Percentiles rank a stretch among this genome's conserved stretches.
Evolutionary conservation across 2,888 invertebrate species (phyloP).

Genomic region (Drosophila emarginata): DNA sequence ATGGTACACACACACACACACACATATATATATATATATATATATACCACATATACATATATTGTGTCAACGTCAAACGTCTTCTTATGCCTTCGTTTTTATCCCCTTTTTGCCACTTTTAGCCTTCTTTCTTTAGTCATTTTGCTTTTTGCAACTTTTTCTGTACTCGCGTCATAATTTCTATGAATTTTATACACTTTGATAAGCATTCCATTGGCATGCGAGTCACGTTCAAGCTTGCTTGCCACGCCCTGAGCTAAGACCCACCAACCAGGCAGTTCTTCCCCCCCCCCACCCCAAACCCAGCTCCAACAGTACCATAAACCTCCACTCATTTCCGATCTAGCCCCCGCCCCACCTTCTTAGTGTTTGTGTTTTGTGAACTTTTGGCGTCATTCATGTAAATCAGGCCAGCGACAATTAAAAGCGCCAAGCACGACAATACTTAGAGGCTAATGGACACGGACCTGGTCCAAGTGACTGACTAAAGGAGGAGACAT

Average conservation of each 20-base stretch:
- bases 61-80: slow-evolving; percentile 56
- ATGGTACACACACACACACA: not conserved
- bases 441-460: slow-evolving; percentile 65
- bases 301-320: not conserved
- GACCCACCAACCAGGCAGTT: not conserved
- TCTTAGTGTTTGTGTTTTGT: slow-evolving; percentile 48
- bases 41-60: not conserved
- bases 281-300: not conserved
- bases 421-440: slow-evolving; percentile 68
- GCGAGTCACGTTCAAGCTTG: slow-evolving; percentile 63
- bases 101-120: not conserved
- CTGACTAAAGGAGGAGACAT: slow-evolving; percentile 5
- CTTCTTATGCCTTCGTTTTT: slow-evolving; percentile 23
- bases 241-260: slow-evolving; percentile 18
- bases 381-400: slow-evolving; percentile 51
- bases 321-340: not conserved
- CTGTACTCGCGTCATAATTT: slow-evolving; percentile 69
- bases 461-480: slow-evolving; percentile 18
- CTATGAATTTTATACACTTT: slow-evolving; percentile 74
- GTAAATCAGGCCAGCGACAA: slow-evolving; percentile 67
- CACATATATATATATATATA: not conserved
- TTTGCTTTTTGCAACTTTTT: slow-evolving; percentile 42
- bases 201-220: slow-evolving; percentile 71
- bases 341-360: not conserved
- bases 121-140: not conserved